These are phyloP conservation scores for Malurus cyaneus DNA, from an alignment of 2,113 vertebrate genomes.

Conservation along the genomic window DNA sequence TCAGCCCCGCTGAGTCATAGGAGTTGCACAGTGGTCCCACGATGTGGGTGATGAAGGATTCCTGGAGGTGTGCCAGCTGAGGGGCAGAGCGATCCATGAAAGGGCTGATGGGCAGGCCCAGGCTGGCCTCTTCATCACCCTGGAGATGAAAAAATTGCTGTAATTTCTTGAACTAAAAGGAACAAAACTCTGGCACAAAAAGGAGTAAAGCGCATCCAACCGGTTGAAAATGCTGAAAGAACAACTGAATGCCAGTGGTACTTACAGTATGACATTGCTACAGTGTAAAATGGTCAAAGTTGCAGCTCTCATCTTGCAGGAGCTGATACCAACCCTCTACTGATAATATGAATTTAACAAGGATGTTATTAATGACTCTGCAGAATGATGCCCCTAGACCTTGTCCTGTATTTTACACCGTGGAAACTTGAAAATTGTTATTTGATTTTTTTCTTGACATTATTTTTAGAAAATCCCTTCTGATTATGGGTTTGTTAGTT, in stretches of 20 bases:
- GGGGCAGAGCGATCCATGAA: conserved; percentile 98
- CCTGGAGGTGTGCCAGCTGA: conserved; percentile 95
- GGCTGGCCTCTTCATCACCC: conserved; percentile 95
- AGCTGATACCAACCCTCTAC: background rate
- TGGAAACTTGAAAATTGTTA: background rate
- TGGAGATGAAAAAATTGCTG: conserved; percentile 22
- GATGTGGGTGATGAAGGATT: conserved; percentile 98
- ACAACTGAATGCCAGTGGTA: background rate
- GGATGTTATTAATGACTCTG: background rate
- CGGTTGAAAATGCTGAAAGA: background rate
- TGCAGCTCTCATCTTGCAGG: background rate
- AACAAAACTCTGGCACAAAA: background rate
- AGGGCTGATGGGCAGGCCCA: conserved; percentile 93
- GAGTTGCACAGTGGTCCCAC: conserved; percentile 95
- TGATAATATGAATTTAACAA: fast-evolving
- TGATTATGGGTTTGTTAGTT: background rate
- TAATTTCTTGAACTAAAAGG: background rate
- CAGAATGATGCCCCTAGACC: background rate
- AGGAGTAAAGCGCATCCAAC: background rate
- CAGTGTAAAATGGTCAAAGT: background rate
- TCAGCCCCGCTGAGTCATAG: conserved; percentile 90
- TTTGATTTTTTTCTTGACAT: background rate
- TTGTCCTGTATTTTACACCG: background rate
- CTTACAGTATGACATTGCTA: background rate
- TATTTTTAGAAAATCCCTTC: background rate